phyloP scores from a whole-genome alignment of 2,113 vertebrate genomes.

The Clarias magur region DNA sequence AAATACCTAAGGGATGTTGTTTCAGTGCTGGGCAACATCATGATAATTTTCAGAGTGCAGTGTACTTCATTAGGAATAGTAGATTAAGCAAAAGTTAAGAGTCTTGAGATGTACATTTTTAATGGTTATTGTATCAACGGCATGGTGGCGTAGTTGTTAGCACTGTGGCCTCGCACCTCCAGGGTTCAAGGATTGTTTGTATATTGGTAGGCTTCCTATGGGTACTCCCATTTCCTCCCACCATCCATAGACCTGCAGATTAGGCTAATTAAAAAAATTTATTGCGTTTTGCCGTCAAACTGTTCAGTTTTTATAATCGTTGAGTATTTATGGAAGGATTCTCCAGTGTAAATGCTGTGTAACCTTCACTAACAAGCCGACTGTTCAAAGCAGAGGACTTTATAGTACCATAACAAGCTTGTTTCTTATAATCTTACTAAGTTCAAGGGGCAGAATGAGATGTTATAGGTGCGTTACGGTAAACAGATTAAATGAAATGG shows the following conservation, averaged over 20 bases:
- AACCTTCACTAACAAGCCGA: not conserved
- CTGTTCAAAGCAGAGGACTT: not conserved
- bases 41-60: not conserved
- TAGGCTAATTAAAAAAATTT: no score
- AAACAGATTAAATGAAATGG: not conserved
- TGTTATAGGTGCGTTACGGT: not conserved
- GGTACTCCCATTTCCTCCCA: no score
- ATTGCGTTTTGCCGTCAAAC: no score
- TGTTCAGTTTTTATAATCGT: not conserved
- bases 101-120: not conserved
- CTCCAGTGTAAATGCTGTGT: not conserved
- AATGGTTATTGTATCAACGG: no score
- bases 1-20: not conserved
- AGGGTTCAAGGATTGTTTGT: no score
- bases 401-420: not conserved
- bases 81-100: not conserved
- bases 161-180: no score
- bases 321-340: not conserved
- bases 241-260: no score
- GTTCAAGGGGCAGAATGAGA: not conserved
- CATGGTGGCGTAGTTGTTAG: no score
- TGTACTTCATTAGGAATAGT: not conserved
- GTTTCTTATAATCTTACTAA: not conserved
- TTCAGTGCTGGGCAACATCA: not conserved
- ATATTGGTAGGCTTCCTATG: no score